Percentiles rank a stretch among this genome's conserved stretches.
These are phyloP conservation scores for Tetrao urogallus DNA, from an alignment of 2,113 vertebrate genomes.

Conservation along the genomic window DNA sequence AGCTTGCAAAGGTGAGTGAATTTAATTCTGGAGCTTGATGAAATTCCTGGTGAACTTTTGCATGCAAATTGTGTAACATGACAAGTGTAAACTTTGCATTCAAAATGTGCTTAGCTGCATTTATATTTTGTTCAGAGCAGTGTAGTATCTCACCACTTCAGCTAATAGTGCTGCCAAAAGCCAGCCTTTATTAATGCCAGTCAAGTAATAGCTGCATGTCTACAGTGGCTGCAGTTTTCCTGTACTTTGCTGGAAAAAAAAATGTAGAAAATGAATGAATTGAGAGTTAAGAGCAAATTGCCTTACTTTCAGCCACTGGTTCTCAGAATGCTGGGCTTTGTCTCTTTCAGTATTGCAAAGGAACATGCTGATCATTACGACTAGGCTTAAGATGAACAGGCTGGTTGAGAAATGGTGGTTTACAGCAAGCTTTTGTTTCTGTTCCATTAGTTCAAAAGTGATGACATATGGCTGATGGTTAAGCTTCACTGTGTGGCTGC, in stretches of 20 bases:
- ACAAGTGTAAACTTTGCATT: neutral
- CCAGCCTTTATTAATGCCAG: neutral
- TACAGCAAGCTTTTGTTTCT: neutral
- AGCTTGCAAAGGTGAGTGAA: conserved; percentile 92
- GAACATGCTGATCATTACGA: neutral
- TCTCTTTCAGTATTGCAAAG: neutral
- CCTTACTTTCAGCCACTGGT: neutral
- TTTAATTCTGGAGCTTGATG: neutral
- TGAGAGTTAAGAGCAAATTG: neutral
- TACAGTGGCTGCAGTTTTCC: neutral
- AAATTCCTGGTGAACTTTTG: neutral
- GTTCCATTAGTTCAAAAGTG: neutral
- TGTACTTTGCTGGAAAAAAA: neutral
- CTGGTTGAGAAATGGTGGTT: neutral
- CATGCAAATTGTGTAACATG: neutral
- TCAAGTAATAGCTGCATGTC: neutral
- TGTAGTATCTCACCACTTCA: neutral
- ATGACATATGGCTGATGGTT: fast-evolving
- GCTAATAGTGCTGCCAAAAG: neutral
- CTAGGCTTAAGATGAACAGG: neutral
- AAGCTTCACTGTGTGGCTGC: neutral
- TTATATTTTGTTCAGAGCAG: neutral
- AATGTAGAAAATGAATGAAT: neutral
- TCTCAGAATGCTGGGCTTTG: neutral
- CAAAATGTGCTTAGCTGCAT: neutral